Base-by-base conservation (phyloP, 2,797 vertebrate species). In the Sardinella longiceps region DNA sequence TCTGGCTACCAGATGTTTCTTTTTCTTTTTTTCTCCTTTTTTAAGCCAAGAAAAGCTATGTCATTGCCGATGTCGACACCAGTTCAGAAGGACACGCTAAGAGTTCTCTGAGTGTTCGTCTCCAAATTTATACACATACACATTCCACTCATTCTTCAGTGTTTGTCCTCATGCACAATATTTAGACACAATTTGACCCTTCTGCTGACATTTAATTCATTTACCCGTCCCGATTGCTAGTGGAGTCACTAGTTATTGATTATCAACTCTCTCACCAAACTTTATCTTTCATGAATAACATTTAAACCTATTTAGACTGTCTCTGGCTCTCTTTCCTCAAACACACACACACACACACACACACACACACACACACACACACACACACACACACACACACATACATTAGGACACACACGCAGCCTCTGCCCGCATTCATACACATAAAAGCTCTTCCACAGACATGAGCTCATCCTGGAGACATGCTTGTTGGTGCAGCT, bases 401-500 rank as follows among this genome's bases (percentile, higher is more conserved):
- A 20, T 20, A 33, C 66, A 39, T 70, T 15, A 70, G 33, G 28
- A 70, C 66, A 18, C 30, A 85, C 25, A 25, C 33, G 86, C 14
- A 25, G 84, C 85, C 88, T 81, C 6, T 28, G 33, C 82, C 87
- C 85, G 7, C 66, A 74, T 37, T 20, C 3, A 74, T 30, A 33
- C 15, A 15, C 89, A 90, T 88, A 84, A 60, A 86, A 84, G 88
- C 88, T 89, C 88, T 87, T 90, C 90, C 90, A 94, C 94, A 96
- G 95, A 96, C 95, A 91, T 97, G 95, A 95, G 93, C 88, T 97
- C 95, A 96, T 86, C 92, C 87, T 86, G 89, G 85, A 95, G 89
- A 86, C 91, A 94, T 91, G 94, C 95, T 90, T 94, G 91, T 94
- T 94, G 94, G 94, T 94, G 90, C 94, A 94, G 90, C 86, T 83